phyloP scores from a whole-genome alignment of 1,140 invertebrate species.

The Zaprionus tsacasi region DNA sequence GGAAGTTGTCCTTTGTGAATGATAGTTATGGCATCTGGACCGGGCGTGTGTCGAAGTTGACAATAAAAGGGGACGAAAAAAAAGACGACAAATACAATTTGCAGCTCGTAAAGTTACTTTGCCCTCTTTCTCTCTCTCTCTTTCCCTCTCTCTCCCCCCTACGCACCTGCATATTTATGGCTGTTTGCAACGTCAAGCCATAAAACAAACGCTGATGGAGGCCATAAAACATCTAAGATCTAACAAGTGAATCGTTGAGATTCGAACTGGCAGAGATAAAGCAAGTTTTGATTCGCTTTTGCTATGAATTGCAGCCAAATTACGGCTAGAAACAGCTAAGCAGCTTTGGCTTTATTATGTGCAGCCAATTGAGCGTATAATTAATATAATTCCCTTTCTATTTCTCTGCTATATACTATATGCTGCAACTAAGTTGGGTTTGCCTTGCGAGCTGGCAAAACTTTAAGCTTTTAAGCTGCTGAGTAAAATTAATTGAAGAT shows the following conservation, averaged over 20 bases:
- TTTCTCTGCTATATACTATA: neutral
- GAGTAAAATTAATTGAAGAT: constrained; percentile 60
- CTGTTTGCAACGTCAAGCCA: constrained; percentile 25
- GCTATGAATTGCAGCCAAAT: neutral
- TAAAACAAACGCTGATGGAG: constrained; percentile 60
- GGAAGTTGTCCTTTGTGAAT: constrained; percentile 28
- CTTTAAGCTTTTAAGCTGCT: constrained; percentile 1
- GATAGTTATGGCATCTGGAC: constrained; percentile 29
- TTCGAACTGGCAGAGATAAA: constrained; percentile 22
- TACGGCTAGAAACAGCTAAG: neutral
- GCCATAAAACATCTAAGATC: constrained; percentile 46
- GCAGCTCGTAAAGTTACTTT: constrained; percentile 60
- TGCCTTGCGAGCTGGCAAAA: neutral
- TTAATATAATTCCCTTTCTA: neutral
- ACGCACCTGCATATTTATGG: constrained; percentile 28
- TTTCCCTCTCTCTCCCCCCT: neutral
- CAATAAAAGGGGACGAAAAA: constrained; percentile 39
- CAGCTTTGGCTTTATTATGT: neutral
- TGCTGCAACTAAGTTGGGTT: neutral
- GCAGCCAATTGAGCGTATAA: neutral
- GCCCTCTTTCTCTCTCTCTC: neutral
- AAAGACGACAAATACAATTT: constrained; percentile 57
- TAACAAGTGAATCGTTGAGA: constrained; percentile 59
- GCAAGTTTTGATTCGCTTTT: neutral
- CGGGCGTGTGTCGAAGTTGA: constrained; percentile 11